These are phyloP conservation scores for Mya arenaria DNA, from an alignment of 1,140 invertebrate species.

Conservation along the genomic window DNA sequence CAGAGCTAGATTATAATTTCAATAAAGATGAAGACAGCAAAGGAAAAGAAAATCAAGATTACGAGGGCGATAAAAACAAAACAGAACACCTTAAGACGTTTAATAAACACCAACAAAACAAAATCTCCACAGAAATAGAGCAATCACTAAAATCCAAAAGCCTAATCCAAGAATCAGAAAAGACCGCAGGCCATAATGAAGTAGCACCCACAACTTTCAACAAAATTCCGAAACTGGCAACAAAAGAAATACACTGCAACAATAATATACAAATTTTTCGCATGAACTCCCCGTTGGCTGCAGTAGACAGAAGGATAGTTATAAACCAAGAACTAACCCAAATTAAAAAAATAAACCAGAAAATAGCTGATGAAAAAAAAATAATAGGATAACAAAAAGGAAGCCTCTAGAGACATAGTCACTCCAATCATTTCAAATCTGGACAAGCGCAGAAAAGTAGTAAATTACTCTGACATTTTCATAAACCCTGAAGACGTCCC, in stretches of 20 bases:
- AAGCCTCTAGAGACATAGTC: too few relatives aligned
- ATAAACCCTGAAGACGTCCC: neutral
- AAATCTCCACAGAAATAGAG: too few relatives aligned
- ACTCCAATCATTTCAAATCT: too few relatives aligned
- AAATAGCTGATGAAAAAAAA: neutral
- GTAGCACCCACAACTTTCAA: neutral
- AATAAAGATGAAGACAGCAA: too few relatives aligned
- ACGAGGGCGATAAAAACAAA: too few relatives aligned
- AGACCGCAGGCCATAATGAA: neutral
- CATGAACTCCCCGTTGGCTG: neutral
- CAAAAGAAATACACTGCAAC: neutral
- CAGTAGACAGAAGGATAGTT: neutral
- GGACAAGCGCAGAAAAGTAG: neutral
- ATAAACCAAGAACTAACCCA: neutral
- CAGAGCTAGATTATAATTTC: too few relatives aligned
- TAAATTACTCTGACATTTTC: neutral
- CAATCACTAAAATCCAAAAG: too few relatives aligned
- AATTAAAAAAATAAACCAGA: neutral
- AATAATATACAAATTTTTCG: too few relatives aligned
- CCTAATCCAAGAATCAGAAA: neutral
- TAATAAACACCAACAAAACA: too few relatives aligned
- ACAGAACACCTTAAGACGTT: too few relatives aligned
- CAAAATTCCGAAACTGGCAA: neutral
- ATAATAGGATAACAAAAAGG: too few relatives aligned
- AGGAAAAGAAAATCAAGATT: too few relatives aligned